Percentiles rank a stretch among this genome's conserved stretches.
Evolutionary conservation across 2,888 invertebrate species (phyloP).

Genomic region (Bombylius discolor): DNA sequence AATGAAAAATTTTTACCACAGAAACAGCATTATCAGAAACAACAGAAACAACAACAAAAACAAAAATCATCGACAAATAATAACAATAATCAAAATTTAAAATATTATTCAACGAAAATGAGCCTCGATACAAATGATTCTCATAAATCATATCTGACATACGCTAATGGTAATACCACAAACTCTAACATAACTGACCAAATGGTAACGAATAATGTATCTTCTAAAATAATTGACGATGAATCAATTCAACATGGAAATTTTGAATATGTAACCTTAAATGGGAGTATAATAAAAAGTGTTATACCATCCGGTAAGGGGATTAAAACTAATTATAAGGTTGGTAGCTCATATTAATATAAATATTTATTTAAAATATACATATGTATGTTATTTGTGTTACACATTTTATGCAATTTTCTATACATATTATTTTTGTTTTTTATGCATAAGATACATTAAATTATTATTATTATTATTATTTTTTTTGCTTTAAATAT

Average conservation of each 20-base stretch:
- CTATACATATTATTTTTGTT: no score
- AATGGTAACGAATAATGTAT: conserved; percentile 14
- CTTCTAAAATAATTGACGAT: conserved; percentile 14
- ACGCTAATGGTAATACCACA: conserved; percentile 1
- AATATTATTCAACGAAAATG: no score
- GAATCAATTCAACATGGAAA: conserved; percentile 20
- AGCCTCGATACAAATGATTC: no score
- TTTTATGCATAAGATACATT: no score
- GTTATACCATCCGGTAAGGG: conserved; percentile 37
- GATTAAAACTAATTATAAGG: conserved; percentile 14
- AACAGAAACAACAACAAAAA: no score
- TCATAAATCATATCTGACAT: conserved; percentile 1
- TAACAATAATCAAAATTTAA: no score
- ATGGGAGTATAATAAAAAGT: conserved; percentile 36
- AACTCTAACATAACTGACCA: conserved; percentile 8
- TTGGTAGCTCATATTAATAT: conserved; percentile 2
- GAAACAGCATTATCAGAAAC: no score
- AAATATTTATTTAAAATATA: no score
- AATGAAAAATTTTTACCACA: no score
- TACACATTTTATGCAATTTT: no score
- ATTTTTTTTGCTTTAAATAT: neutral
- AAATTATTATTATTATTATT: neutral
- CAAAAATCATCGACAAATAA: no score
- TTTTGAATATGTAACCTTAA: conserved; percentile 34
- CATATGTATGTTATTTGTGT: no score